phyloP scores from a whole-genome alignment of 2,113 vertebrate genomes.

The Rhodinocichla rosea region DNA sequence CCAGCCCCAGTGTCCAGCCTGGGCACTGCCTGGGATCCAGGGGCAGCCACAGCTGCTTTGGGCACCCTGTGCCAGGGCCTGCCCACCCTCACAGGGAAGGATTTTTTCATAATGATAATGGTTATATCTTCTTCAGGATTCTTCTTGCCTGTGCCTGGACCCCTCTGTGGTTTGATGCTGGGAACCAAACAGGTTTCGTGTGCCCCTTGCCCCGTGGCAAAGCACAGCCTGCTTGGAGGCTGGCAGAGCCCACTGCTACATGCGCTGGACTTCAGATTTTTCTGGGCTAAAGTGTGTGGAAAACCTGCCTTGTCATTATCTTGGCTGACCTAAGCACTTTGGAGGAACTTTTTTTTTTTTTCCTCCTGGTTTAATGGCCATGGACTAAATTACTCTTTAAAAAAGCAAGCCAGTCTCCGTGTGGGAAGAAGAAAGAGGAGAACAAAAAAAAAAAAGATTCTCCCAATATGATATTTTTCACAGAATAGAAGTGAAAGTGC shows the following conservation, averaged over 20 bases:
- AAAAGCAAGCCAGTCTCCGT: background rate
- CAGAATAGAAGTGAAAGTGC: background rate
- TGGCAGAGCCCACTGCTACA: fast-evolving
- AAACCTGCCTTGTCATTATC: background rate
- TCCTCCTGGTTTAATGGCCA: fast-evolving
- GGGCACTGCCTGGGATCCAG: background rate
- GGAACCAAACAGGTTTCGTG: background rate
- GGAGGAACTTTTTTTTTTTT: background rate
- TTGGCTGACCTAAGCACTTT: background rate
- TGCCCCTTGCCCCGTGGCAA: background rate
- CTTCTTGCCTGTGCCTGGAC: too few species aligned
- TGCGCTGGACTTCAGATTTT: background rate
- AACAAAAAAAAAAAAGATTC: too few species aligned
- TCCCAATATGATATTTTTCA: background rate
- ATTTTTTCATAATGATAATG: background rate
- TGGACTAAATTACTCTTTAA: background rate
- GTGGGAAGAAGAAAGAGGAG: background rate
- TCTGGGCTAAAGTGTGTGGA: background rate
- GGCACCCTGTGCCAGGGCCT: background rate
- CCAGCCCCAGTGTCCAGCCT: fast-evolving
- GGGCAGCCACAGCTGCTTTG: background rate
- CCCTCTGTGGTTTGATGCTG: fast-evolving
- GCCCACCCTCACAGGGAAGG: too few species aligned
- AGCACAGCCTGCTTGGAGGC: background rate
- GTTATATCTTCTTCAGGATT: background rate